phyloP scores from a whole-genome alignment of 2,113 vertebrate species.

The Grantiella picta region DNA sequence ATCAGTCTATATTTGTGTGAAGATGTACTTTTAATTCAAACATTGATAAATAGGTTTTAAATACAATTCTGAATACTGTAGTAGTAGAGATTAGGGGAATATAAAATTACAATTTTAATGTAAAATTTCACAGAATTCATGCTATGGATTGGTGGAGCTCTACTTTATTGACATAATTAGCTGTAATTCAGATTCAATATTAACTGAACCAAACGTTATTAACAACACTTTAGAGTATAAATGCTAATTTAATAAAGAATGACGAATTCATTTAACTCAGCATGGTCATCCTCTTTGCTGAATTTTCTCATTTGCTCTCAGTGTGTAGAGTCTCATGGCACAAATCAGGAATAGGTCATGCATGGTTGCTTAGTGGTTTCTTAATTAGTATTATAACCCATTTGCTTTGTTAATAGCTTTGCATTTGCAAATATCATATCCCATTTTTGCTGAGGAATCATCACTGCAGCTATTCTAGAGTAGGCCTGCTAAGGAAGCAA shows the following conservation, averaged over 20 bases:
- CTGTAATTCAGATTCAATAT: neutral
- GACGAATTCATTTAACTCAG: neutral
- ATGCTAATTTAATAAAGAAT: slow-evolving; percentile 39
- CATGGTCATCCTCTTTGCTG: neutral
- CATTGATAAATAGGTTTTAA: neutral
- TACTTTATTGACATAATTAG: slow-evolving; percentile 17
- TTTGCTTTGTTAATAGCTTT: slow-evolving; percentile 46
- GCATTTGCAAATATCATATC: neutral
- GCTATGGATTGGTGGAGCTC: neutral
- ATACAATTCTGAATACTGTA: neutral
- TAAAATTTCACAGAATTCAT: neutral
- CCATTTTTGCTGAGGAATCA: neutral
- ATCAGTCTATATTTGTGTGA: neutral
- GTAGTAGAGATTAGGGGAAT: neutral
- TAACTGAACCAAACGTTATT: neutral
- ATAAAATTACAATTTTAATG: neutral
- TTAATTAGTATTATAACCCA: slow-evolving; percentile 39
- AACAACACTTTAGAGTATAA: slow-evolving; percentile 1
- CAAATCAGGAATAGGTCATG: slow-evolving; percentile 13
- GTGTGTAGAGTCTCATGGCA: neutral
- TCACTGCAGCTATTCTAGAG: neutral
- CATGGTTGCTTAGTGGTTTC: slow-evolving; percentile 7
- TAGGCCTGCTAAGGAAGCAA: neutral
- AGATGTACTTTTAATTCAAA: neutral
- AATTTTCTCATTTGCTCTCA: slow-evolving; percentile 23